phyloP scores from a whole-genome alignment of 2,113 vertebrate genomes.

The Charina bottae region DNA sequence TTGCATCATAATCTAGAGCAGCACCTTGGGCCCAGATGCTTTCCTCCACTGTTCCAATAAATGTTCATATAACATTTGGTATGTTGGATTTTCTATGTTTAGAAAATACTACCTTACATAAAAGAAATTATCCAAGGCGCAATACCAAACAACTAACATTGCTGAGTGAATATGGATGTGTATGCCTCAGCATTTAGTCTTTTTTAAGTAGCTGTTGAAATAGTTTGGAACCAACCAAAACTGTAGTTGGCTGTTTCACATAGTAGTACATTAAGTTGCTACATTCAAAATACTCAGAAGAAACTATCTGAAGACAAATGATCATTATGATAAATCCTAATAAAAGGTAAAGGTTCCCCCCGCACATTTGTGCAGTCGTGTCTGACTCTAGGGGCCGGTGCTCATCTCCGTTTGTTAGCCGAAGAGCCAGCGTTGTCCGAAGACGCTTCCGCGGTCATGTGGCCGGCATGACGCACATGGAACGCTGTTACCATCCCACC shows the following conservation, averaged over 20 bases:
- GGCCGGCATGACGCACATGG: no score
- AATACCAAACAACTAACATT: neutral
- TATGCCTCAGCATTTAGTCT: neutral
- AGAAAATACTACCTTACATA: neutral
- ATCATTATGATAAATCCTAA: neutral
- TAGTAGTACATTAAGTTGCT: no score
- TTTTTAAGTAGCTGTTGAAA: neutral
- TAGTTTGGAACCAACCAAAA: neutral
- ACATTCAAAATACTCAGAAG: neutral
- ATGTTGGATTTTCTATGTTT: neutral
- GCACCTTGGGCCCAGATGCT: neutral
- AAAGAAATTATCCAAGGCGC: neutral
- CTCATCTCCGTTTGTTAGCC: no score
- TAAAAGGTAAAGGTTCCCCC: no score
- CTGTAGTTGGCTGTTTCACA: neutral
- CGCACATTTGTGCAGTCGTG: no score
- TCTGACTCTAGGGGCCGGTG: no score
- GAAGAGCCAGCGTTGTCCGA: no score
- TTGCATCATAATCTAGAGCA: neutral
- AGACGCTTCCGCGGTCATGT: no score
- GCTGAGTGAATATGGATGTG: neutral
- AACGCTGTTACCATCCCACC: no score
- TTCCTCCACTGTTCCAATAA: neutral
- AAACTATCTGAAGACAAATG: neutral
- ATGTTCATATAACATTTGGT: neutral